Conservation (phyloP, 2,797 vertebrate species). For the Podarcis siculus region DNA sequence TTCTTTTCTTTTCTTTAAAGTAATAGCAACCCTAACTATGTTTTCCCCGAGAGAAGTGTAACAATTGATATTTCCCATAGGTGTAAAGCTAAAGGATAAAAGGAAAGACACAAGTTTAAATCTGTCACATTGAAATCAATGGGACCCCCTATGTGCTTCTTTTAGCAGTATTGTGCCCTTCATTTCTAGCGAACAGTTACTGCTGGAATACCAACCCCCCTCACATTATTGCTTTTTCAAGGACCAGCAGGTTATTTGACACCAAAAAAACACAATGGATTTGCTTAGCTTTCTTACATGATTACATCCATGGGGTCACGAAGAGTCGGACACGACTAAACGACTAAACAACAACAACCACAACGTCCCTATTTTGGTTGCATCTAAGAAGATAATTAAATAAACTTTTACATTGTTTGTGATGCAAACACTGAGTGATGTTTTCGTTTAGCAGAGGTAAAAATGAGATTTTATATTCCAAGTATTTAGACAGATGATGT, state of each 20-base stretch:
- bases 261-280: neutral
- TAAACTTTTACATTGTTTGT: neutral
- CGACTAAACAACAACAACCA: no score
- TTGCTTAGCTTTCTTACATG: conserved; percentile 3
- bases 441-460: neutral
- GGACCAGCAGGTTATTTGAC: neutral
- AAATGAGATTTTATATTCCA: conserved; percentile 57
- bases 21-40: neutral
- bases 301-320: neutral
- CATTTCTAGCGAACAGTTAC: neutral
- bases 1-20: neutral
- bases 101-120: neutral
- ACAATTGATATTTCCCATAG: neutral
- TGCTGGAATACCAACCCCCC: no score
- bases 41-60: neutral
- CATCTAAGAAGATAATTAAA: conserved; percentile 19
- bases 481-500: conserved; percentile 35
- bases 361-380: conserved; percentile 14
- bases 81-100: neutral
- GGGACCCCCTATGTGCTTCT: neutral
- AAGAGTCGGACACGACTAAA: no score
- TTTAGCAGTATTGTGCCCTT: neutral
- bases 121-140: neutral
- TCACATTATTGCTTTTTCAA: neutral
- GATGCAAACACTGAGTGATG: neutral